Base-by-base conservation (phyloP, 2,797 vertebrate species). In the Harpagifer antarcticus region DNA sequence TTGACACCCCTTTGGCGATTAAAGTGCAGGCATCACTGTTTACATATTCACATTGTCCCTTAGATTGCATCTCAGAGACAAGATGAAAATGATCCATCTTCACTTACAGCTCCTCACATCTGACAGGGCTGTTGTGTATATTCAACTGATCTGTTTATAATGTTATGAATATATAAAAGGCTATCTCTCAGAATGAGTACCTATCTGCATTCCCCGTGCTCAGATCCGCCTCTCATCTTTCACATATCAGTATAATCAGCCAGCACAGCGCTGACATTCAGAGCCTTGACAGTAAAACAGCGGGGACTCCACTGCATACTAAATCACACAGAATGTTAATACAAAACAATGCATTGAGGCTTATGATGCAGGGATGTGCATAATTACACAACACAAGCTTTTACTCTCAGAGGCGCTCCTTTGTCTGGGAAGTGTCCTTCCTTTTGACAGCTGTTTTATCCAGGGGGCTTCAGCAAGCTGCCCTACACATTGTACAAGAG, bases 201-300 rank as follows among this genome's bases (percentile, higher is more conserved):
- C 59, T 65, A 43, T 78, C 68, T 62, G 82, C 67, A 80, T 60
- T 69, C 78, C 69, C 67, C 6, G 1, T 2, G 42, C 76, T 72
- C 66, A 16, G 48, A 63, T 59, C 55, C n/a, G n/a, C 68, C 73
- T 81, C 77, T 81, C 80, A 78, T 86, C 80, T 74, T 54, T 76
- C 72, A 77, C 81, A 66, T 56, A 83, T 89, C 83, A 78, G 73
- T 76, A 68, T 86, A 81, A 85, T 89, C 84, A 89, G 82, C 27
- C 50, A 80, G 68, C 75, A 79, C 83, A 79, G 49, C 9, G 13
- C 84, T 87, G 86, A 85, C 88, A 88, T 78, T 76, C 86, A 48
- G 60, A 78, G 74, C 74, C 64, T 61, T 72, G 76, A 80, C 78
- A 79, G 80, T 68, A 67, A 76, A 74, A 86, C 83, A 77, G 81